phyloP scores from a whole-genome alignment of 2,797 vertebrate genomes.

The Hyperoplus immaculatus region DNA sequence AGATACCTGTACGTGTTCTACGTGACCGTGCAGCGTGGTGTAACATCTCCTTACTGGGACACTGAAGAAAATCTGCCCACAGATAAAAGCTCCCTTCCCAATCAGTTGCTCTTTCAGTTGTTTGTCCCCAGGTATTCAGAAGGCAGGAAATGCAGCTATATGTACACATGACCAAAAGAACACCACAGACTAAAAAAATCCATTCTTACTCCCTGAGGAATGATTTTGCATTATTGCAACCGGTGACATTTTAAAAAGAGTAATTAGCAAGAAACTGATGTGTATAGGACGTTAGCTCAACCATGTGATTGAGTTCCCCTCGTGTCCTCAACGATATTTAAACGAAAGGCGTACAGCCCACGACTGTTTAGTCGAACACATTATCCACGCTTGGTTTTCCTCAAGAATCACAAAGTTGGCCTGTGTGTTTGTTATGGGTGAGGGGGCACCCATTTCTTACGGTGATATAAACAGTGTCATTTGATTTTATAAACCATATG shows the following conservation, averaged over 20 bases:
- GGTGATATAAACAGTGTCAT: conserved; percentile 20
- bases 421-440: conserved; percentile 27
- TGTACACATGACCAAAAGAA: conserved; percentile 31
- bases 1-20: too few species aligned
- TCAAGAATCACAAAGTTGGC: conserved; percentile 27
- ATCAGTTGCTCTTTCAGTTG: conserved; percentile 15
- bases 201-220: conserved; percentile 37
- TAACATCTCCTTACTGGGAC: too few species aligned
- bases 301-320: conserved; percentile 71
- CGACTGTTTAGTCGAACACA: conserved; percentile 39
- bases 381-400: conserved; percentile 36
- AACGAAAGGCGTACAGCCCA: conserved; percentile 11
- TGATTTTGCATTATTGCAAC: conserved; percentile 26
- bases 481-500: conserved; percentile 13
- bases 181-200: conserved; percentile 31
- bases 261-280: conserved; percentile 58
- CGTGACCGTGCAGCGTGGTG: too few species aligned
- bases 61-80: too few species aligned
- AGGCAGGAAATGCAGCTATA: conserved; percentile 26
- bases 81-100: conserved; percentile 5
- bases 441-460: conserved; percentile 19
- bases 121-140: conserved; percentile 18
- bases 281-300: conserved; percentile 60
- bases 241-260: conserved; percentile 75
- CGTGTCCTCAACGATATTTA: conserved; percentile 56